These are phyloP conservation scores for Cichladusa arquata DNA, from an alignment of 2,113 vertebrate genomes.

Conservation along the genomic window DNA sequence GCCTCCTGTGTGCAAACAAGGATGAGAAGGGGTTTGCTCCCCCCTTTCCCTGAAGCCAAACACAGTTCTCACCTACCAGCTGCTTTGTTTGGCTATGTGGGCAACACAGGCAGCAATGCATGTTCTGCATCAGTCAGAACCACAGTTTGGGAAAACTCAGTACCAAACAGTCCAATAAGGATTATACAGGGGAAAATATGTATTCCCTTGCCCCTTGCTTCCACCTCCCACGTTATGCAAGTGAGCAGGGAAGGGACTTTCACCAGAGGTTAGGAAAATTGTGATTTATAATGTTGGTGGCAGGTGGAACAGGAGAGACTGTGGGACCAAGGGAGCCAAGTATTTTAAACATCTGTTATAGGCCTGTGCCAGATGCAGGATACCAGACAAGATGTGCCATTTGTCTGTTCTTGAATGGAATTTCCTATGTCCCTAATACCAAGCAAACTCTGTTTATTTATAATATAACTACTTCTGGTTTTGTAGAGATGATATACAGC, in stretches of 20 bases:
- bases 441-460: slow-evolving; percentile 60
- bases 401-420: slow-evolving; percentile 65
- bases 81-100: background rate
- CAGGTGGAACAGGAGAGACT: slow-evolving; percentile 32
- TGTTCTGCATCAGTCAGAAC: background rate
- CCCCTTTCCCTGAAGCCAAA: background rate
- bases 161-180: background rate
- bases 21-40: background rate
- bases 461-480: slow-evolving; percentile 39
- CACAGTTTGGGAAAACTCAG: rapidly evolving
- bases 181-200: background rate
- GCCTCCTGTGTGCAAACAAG: background rate
- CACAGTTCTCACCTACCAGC: background rate
- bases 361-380: slow-evolving; percentile 46
- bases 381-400: slow-evolving; percentile 61
- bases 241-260: background rate
- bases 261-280: background rate
- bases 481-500: slow-evolving; percentile 23
- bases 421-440: slow-evolving; percentile 65
- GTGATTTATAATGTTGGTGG: slow-evolving; percentile 17
- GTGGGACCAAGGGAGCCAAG: slow-evolving; percentile 34
- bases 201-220: background rate
- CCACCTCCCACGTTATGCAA: background rate
- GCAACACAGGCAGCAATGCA: background rate
- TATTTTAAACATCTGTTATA: slow-evolving; percentile 61